phyloP scores from a whole-genome alignment of 2,113 vertebrate species.

The Hypomesus transpacificus region DNA sequence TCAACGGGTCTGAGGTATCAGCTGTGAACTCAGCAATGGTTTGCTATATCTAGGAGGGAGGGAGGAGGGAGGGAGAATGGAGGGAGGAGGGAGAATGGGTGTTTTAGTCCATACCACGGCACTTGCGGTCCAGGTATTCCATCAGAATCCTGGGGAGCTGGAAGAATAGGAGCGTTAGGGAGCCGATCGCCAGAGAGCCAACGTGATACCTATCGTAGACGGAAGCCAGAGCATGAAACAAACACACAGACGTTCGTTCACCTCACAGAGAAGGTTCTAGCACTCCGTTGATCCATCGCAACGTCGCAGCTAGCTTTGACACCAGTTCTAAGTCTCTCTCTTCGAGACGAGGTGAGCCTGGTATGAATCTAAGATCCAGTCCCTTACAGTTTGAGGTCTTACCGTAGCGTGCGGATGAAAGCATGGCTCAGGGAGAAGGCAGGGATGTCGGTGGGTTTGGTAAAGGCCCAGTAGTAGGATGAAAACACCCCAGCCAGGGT shows the following conservation, averaged over 20 bases:
- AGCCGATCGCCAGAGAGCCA: slow-evolving; percentile 69
- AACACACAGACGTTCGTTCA: too few relatives aligned
- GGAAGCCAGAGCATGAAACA: background rate
- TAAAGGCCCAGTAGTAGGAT: slow-evolving; percentile 74
- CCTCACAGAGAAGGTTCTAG: too few relatives aligned
- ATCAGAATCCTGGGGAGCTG: slow-evolving; percentile 64
- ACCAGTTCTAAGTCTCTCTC: too few relatives aligned
- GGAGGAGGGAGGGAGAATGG: background rate
- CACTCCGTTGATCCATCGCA: too few relatives aligned
- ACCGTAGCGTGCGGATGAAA: slow-evolving; percentile 68
- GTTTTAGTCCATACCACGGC: slow-evolving; percentile 57
- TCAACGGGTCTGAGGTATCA: background rate
- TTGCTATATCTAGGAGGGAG: too few relatives aligned
- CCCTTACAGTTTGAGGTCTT: background rate
- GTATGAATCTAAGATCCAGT: background rate
- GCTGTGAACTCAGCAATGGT: too few relatives aligned
- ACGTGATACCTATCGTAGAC: slow-evolving; percentile 64
- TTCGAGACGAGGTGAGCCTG: background rate
- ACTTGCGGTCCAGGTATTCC: slow-evolving; percentile 72
- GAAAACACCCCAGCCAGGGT: slow-evolving; percentile 71
- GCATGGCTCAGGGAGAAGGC: slow-evolving; percentile 55
- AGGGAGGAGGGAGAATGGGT: background rate
- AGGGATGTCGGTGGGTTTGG: slow-evolving; percentile 67
- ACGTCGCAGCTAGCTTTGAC: too few relatives aligned
- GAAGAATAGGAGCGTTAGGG: slow-evolving; percentile 68